Percentiles rank a stretch among this genome's conserved stretches.
These are phyloP conservation scores for Otocyon megalotis DNA, from an alignment of 2,113 vertebrate species.

Conservation along the genomic window DNA sequence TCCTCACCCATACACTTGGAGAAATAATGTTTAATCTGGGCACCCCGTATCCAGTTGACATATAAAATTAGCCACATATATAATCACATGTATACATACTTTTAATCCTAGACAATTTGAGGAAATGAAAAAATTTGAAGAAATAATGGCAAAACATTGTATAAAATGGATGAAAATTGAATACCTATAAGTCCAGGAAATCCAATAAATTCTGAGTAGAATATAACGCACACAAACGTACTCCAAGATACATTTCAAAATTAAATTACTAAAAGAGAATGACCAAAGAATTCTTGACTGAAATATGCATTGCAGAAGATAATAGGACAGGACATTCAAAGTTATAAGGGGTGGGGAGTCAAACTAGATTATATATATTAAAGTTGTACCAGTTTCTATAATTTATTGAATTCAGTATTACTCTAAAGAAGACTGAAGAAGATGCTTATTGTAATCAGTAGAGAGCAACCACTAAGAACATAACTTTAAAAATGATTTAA, in stretches of 20 bases:
- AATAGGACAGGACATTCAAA: background rate
- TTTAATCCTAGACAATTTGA: background rate
- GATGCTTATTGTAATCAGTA: background rate
- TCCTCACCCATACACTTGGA: no score
- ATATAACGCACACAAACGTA: background rate
- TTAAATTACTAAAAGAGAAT: background rate
- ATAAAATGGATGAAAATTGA: background rate
- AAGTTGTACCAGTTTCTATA: background rate
- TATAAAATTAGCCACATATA: background rate
- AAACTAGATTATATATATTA: background rate
- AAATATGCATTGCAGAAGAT: background rate
- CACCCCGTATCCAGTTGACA: background rate
- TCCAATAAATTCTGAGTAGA: background rate
- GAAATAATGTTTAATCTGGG: background rate
- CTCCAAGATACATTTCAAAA: background rate
- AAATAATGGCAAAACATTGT: background rate
- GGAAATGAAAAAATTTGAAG: background rate
- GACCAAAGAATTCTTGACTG: background rate
- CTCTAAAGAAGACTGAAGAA: background rate
- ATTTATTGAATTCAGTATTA: background rate
- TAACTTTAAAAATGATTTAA: background rate
- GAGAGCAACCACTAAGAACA: background rate
- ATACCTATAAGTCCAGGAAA: background rate
- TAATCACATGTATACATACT: background rate
- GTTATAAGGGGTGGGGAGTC: background rate